These are phyloP conservation scores for Unio pictorum DNA, from an alignment of 2,888 invertebrate genomes.

Conservation along the genomic window DNA sequence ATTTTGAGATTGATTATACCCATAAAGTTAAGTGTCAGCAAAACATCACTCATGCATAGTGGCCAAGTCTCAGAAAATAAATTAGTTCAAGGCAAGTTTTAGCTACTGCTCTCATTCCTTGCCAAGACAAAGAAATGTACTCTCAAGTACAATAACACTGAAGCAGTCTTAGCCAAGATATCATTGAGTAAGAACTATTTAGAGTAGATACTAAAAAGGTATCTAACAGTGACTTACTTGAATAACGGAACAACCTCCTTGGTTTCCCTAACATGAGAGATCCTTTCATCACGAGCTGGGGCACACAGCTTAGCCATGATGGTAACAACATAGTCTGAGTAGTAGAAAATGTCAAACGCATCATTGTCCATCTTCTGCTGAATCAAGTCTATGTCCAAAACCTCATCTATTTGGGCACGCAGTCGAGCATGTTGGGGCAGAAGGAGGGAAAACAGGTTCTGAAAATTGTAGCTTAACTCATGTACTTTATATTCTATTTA, in stretches of 20 bases:
- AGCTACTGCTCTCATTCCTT: too few relatives aligned
- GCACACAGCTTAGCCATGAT: conserved; percentile 93
- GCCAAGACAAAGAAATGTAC: too few relatives aligned
- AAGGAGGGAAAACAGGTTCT: conserved; percentile 77
- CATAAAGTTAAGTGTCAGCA: too few relatives aligned
- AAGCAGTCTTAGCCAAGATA: too few relatives aligned
- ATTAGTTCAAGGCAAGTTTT: too few relatives aligned
- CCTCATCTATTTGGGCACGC: conserved; percentile 87
- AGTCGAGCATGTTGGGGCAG: conserved; percentile 89
- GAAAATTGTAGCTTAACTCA: conserved; percentile 33
- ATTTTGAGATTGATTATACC: too few relatives aligned
- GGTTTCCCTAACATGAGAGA: conserved; percentile 82
- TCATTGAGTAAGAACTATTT: too few relatives aligned
- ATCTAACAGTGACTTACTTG: conserved; percentile 72
- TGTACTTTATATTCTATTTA: neutral
- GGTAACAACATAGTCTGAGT: conserved; percentile 88
- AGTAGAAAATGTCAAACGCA: conserved; percentile 84
- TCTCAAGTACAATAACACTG: too few relatives aligned
- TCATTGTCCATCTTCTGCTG: conserved; percentile 88
- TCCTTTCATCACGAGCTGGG: conserved; percentile 91
- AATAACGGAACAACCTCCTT: conserved; percentile 81
- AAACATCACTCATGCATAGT: too few relatives aligned
- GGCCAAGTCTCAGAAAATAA: too few relatives aligned
- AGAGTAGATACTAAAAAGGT: neutral
- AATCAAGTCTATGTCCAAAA: conserved; percentile 88